Conservation (phyloP, 2,888 invertebrate genomes). For the Tryphoninae sp. region DNA sequence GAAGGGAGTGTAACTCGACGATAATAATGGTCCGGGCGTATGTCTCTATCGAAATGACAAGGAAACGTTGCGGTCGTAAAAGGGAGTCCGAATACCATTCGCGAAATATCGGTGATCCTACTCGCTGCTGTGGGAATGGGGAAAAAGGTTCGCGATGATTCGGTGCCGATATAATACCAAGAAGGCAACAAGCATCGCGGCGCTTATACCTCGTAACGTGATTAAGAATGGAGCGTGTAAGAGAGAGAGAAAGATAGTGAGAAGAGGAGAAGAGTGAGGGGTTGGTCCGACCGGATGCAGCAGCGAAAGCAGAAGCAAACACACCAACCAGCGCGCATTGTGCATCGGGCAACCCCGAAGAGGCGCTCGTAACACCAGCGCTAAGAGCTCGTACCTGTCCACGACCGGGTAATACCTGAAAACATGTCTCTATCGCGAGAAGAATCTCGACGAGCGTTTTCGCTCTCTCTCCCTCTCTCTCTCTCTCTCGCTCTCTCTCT, state of each 20-base stretch:
- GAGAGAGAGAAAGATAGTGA: slow-evolving; percentile 32
- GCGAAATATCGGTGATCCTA: slow-evolving; percentile 24
- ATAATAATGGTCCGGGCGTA: background rate
- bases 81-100: slow-evolving; percentile 21
- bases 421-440: slow-evolving; percentile 80
- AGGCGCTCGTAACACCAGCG: slow-evolving; percentile 75
- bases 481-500: slow-evolving; percentile 47
- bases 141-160: slow-evolving; percentile 54
- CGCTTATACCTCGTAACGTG: slow-evolving; percentile 50
- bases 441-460: slow-evolving; percentile 72
- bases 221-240: slow-evolving; percentile 62
- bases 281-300: slow-evolving; percentile 40
- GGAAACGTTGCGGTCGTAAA: slow-evolving; percentile 8
- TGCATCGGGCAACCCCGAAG: slow-evolving; percentile 64
- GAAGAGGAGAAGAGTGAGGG: background rate
- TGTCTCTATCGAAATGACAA: background rate
- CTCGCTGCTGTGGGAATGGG: slow-evolving; percentile 11
- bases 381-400: slow-evolving; percentile 80
- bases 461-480: slow-evolving; percentile 24
- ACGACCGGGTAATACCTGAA: slow-evolving; percentile 79
- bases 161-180: slow-evolving; percentile 49
- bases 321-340: slow-evolving; percentile 41
- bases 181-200: slow-evolving; percentile 28
- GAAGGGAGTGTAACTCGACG: background rate
- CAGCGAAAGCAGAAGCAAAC: slow-evolving; percentile 45